phyloP scores from a whole-genome alignment of 2,797 vertebrate genomes.

The Siniperca undulata region DNA sequence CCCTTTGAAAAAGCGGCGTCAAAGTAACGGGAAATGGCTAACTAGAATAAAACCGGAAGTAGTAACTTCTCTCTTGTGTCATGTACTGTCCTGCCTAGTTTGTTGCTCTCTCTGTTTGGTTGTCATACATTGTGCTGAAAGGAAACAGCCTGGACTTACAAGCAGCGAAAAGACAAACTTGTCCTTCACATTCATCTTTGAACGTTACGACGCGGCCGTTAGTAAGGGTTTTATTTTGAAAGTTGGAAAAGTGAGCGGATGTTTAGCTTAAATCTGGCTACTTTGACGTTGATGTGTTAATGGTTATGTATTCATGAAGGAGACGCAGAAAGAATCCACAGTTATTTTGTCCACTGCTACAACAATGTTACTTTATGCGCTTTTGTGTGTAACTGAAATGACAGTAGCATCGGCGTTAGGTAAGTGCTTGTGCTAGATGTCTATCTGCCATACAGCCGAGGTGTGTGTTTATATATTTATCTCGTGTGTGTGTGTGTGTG shows the following conservation, averaged over 20 bases:
- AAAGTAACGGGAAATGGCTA: background rate
- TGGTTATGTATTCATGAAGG: constrained; percentile 69
- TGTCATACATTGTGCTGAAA: rapidly evolving
- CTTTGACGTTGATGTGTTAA: constrained; percentile 53
- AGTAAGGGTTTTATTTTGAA: constrained; percentile 71
- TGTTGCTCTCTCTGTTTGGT: background rate
- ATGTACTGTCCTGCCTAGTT: rapidly evolving
- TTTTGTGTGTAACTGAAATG: background rate
- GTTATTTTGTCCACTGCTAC: constrained; percentile 47
- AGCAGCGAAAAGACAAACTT: background rate
- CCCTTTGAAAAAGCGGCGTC: constrained; percentile 38
- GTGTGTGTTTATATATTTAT: constrained; percentile 70
- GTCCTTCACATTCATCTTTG: rapidly evolving
- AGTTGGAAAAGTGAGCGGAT: constrained; percentile 61
- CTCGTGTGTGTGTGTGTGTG: constrained; percentile 44
- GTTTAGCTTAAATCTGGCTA: constrained; percentile 20
- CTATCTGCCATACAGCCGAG: constrained; percentile 36
- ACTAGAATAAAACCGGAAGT: constrained; percentile 56
- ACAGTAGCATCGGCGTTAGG: background rate
- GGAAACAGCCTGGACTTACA: rapidly evolving
- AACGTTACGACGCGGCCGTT: rapidly evolving
- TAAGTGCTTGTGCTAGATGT: constrained; percentile 28
- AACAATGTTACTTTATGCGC: background rate
- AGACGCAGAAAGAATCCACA: constrained; percentile 65
- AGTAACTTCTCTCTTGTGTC: background rate